Conservation (phyloP, 2,113 vertebrate species). For the Mesocricetus auratus region DNA sequence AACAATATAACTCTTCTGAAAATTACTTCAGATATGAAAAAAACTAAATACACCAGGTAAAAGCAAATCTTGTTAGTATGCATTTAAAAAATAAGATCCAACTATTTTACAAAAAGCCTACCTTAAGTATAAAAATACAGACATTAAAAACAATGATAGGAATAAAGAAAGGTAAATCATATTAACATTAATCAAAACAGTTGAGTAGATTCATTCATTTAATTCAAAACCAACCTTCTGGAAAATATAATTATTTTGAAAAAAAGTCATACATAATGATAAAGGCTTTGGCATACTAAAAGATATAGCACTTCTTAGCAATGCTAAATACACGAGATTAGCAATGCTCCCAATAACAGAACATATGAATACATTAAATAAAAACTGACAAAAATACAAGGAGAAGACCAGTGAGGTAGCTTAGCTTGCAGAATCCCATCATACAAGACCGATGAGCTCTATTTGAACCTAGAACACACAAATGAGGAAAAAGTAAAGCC, state of each 20-base stretch:
- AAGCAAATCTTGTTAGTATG: not conserved
- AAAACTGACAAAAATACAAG: not conserved
- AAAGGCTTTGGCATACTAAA: not conserved
- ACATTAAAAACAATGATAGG: not conserved
- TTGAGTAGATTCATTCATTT: not conserved
- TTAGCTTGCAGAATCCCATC: not conserved
- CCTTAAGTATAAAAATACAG: not conserved
- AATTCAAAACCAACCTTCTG: not conserved
- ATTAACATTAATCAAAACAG: not conserved
- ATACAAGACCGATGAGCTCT: not conserved
- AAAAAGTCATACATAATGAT: not conserved
- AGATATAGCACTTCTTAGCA: not conserved
- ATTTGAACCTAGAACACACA: not conserved
- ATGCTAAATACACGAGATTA: too few relatives aligned
- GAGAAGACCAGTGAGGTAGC: not conserved
- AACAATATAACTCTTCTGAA: not conserved
- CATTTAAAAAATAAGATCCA: not conserved
- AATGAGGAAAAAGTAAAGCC: not conserved
- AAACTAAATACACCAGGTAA: not conserved
- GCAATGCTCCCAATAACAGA: not conserved
- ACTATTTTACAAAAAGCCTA: not conserved
- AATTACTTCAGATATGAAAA: not conserved
- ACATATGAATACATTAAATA: not conserved
- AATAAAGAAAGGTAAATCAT: not conserved
- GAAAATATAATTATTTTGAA: not conserved